A percentile compares a stretch with the other conserved stretches of the same genome.
phyloP scores from a whole-genome alignment of 2,888 invertebrate species.

The Psylliodes chrysocephalus region DNA sequence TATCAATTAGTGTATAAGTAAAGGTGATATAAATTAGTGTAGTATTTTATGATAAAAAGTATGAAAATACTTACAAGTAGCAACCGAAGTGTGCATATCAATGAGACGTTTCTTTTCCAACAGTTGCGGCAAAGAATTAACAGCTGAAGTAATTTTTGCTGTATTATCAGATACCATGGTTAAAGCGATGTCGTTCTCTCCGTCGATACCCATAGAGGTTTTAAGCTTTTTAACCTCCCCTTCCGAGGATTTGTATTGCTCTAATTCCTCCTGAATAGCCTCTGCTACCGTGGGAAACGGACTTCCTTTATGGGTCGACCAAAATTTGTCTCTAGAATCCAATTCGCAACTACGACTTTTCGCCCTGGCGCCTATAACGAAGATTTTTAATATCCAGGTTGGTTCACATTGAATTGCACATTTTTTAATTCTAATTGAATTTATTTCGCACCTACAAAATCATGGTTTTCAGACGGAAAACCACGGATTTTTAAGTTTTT shows the following conservation, averaged over 20 bases:
- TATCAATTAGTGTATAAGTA: no score
- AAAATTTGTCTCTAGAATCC: slow-evolving; percentile 89
- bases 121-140: slow-evolving; percentile 94
- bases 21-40: no score
- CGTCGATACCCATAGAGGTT: slow-evolving; percentile 92
- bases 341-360: slow-evolving; percentile 92
- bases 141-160: slow-evolving; percentile 91
- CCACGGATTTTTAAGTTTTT: no score
- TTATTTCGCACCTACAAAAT: no score
- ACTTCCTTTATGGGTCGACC: slow-evolving; percentile 93
- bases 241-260: slow-evolving; percentile 89
- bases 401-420: no score
- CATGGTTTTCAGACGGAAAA: no score
- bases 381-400: no score
- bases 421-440: no score
- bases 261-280: slow-evolving; percentile 97
- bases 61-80: slow-evolving; percentile 76
- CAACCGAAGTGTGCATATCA: slow-evolving; percentile 98
- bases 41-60: no score
- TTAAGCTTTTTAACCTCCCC: slow-evolving; percentile 97
- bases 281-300: slow-evolving; percentile 96
- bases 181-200: slow-evolving; percentile 86
- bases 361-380: slow-evolving; percentile 70
- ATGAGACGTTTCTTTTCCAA: slow-evolving; percentile 97
- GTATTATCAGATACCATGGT: slow-evolving; percentile 93